phyloP scores from a whole-genome alignment of 2,113 vertebrate species.

The Uria aalge region DNA sequence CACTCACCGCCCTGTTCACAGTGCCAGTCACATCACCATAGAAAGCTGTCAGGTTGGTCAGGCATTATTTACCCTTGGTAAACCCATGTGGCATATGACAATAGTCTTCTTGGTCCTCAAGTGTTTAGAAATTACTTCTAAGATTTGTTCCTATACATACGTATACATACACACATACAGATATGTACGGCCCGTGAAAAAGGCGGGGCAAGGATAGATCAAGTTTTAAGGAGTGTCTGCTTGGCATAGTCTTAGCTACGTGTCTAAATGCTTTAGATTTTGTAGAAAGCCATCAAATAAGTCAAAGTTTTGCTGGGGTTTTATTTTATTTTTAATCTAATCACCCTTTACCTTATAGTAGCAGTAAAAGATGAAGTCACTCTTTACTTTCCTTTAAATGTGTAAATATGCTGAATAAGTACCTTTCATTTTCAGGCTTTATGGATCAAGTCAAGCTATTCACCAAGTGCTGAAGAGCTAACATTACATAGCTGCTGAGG shows the following conservation, averaged over 20 bases:
- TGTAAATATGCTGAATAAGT: not conserved
- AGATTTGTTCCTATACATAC: not conserved
- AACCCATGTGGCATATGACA: not conserved
- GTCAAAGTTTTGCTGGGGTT: not conserved
- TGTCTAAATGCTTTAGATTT: not conserved
- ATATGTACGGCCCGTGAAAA: not conserved
- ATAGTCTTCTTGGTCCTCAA: not conserved
- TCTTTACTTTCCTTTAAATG: not conserved
- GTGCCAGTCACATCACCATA: not conserved
- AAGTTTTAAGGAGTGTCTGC: not conserved
- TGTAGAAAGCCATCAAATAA: not conserved
- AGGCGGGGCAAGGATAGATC: not conserved
- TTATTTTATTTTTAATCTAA: not conserved
- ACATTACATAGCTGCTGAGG: not conserved
- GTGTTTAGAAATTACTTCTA: not conserved
- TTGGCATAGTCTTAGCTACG: not conserved
- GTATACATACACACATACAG: not conserved
- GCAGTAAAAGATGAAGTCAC: not conserved
- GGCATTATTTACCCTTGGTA: not conserved
- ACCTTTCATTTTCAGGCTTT: not conserved
- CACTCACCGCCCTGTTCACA: not conserved
- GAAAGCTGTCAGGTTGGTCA: not conserved
- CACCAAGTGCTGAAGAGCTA: not conserved
- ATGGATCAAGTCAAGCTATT: not conserved
- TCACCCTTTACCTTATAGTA: not conserved